Base-by-base conservation (phyloP, 1,140 invertebrate species). In the Limonius californicus region DNA sequence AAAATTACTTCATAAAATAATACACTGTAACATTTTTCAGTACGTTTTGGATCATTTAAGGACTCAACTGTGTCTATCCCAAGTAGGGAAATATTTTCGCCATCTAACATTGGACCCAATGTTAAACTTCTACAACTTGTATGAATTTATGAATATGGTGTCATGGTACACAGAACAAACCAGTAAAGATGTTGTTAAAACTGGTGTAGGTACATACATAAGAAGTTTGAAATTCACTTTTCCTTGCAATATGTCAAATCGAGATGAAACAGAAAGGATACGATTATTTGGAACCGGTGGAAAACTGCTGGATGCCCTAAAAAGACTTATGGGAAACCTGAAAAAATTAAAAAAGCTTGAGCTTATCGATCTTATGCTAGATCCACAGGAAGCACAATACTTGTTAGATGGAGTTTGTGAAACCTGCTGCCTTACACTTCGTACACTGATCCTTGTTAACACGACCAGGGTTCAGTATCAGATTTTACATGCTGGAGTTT, bases 61-160 rank as follows among this genome's bases (percentile, higher is more conserved):
- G 58, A 85, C 87, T 0, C 88, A 89, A 66, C 74, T 85, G 7
- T 94, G 89, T 68, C 77, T 94, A 8, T 82, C 83, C 30, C 82
- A 82, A 65, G 83, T 93, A 39, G 91, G 90, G 0, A 76, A 74
- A 54, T 80, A 87, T 70, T 82, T 93, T 64, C 81, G 85, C 53
- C 81, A 79, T 9, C 74, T 94, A 2, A 81, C 88, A 9, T 87
- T 94, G 59, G 81, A 83, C 14, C 90, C 90, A 0, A 89, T 89
- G 80, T 78, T 83, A 19, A 92, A 91, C 74, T 91, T 92, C 65
- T 89, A 89, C 69, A 93, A 93, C 72, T 78, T 93, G 1, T 92
- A 88, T 69, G 89, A 92, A 74, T 92, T 92, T 68, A 90, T 92
- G 85, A 89, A 88, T 30, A 85, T 91, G 80, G 72, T 89, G 42